phyloP scores from a whole-genome alignment of 2,113 vertebrate genomes.

The Sceloporus tristichus region DNA sequence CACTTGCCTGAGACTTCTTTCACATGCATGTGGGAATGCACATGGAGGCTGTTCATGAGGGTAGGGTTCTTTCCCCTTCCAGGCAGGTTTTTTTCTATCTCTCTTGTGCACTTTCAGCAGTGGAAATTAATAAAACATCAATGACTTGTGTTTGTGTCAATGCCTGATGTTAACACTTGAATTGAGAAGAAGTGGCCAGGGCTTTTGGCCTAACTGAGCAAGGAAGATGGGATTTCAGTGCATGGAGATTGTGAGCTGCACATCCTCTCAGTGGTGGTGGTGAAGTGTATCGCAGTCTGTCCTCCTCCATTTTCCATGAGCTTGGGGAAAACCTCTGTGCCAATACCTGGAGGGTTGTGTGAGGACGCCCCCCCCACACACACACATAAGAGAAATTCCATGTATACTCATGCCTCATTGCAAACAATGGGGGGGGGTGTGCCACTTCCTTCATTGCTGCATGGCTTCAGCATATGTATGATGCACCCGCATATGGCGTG shows the following conservation, averaged over 20 bases:
- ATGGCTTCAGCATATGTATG: no score
- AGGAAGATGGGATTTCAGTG: not conserved
- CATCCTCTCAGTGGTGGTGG: no score
- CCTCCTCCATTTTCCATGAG: not conserved
- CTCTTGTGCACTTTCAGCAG: conserved; percentile 58
- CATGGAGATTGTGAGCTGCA: not conserved
- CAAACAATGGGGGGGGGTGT: no score
- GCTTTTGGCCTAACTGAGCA: not conserved
- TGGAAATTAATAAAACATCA: conserved; percentile 68
- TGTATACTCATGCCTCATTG: no score
- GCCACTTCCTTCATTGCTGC: no score
- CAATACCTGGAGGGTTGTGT: not conserved
- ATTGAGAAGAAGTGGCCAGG: not conserved
- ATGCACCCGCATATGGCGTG: no score
- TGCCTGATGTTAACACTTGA: not conserved
- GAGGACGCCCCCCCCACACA: no score
- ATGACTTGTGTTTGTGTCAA: conserved; percentile 1
- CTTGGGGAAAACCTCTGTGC: not conserved
- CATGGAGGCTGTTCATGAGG: not conserved
- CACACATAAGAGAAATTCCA: no score
- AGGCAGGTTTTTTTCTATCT: conserved; percentile 38
- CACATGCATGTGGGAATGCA: conserved; percentile 35
- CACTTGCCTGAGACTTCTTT: conserved; percentile 31
- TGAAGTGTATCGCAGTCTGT: no score
- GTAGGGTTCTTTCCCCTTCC: conserved; percentile 15